Conservation (phyloP, 1,140 invertebrate genomes). For the Hormaphis cornu region DNA sequence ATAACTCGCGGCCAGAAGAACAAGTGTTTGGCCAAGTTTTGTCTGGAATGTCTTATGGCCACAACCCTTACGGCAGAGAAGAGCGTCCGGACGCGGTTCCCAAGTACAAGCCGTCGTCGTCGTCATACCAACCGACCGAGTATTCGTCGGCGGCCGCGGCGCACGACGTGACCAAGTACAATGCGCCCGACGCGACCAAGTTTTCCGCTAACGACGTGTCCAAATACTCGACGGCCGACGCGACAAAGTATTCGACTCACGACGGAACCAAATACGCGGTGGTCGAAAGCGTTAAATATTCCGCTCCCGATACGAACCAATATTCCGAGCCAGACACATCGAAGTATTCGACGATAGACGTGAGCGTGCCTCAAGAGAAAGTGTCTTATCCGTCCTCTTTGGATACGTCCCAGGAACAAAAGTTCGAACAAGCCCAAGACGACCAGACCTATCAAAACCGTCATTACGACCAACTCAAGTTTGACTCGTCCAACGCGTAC, state of each 20-base stretch:
- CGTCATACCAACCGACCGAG: constrained; percentile 31
- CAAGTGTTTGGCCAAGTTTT: constrained; percentile 62
- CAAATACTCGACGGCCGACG: constrained; percentile 27
- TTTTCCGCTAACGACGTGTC: background rate
- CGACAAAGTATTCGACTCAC: constrained; percentile 33
- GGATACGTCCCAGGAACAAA: background rate
- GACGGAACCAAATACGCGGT: constrained; percentile 30
- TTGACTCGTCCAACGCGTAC: constrained; percentile 14
- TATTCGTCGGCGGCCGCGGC: constrained; percentile 23
- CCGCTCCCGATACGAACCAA: constrained; percentile 32
- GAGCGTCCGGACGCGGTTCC: constrained; percentile 27
- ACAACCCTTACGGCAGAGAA: constrained; percentile 34
- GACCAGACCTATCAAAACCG: constrained; percentile 25
- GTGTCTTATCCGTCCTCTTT: constrained; percentile 27
- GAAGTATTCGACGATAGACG: constrained; percentile 27
- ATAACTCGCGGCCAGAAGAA: constrained; percentile 55
- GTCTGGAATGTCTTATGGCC: constrained; percentile 45
- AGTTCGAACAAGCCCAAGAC: constrained; percentile 7
- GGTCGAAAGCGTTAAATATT: constrained; percentile 28
- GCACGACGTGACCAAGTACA: constrained; percentile 17
- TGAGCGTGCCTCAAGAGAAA: constrained; percentile 32
- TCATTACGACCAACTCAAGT: constrained; percentile 31
- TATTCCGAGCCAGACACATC: constrained; percentile 33
- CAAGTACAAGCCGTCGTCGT: constrained; percentile 31
- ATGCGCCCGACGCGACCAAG: background rate